Conservation (phyloP, 1,140 invertebrate species). For the Diachasmimorpha longicaudata region DNA sequence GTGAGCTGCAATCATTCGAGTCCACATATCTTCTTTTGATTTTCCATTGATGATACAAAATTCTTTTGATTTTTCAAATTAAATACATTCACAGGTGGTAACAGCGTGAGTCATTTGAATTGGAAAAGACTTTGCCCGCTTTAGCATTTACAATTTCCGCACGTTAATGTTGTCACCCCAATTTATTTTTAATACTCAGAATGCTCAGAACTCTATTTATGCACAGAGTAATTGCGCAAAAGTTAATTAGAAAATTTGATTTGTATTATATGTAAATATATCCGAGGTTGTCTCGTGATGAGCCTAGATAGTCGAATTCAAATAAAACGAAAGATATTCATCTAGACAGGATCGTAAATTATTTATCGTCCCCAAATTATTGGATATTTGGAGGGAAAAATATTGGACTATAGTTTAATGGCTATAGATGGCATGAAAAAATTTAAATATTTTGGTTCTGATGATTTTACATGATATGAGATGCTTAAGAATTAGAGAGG, state of each 20-base stretch:
- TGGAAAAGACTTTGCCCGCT: too few species aligned
- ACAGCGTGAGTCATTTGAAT: too few species aligned
- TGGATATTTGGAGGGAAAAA: not conserved
- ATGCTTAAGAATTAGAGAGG: not conserved
- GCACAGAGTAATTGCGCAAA: not conserved
- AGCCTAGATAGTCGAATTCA: not conserved
- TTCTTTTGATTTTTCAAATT: too few species aligned
- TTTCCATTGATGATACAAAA: too few species aligned
- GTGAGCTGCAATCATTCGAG: not conserved
- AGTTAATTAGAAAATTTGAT: not conserved
- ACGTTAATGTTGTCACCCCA: not conserved
- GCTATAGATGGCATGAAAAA: constrained; percentile 16
- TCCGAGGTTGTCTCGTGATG: not conserved
- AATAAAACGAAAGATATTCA: not conserved
- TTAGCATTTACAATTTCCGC: not conserved
- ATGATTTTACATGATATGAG: not conserved
- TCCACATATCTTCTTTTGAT: too few species aligned
- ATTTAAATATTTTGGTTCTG: constrained; percentile 1
- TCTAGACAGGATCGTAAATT: not conserved
- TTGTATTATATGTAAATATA: constrained; percentile 8
- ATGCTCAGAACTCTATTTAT: not conserved
- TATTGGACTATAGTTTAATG: constrained; percentile 15
- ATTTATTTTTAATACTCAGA: not conserved
- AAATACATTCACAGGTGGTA: too few species aligned
- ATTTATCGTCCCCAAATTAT: not conserved